Conservation (phyloP, 2,797 vertebrate genomes). For the Eleutherodactylus coqui region DNA sequence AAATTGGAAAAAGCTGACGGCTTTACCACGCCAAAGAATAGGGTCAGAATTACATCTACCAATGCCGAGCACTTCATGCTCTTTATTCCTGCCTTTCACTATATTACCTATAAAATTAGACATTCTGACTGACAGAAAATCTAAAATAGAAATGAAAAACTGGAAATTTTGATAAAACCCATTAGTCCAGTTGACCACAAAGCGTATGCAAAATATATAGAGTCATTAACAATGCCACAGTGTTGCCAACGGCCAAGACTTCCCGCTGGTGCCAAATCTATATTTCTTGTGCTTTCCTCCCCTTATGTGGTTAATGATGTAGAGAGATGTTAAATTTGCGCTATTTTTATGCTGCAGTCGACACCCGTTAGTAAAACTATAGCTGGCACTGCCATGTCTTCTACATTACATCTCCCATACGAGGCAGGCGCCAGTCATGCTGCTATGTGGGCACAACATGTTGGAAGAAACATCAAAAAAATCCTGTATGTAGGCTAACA, state of each 20-base stretch:
- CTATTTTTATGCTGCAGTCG: background rate
- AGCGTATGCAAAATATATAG: background rate
- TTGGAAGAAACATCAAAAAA: background rate
- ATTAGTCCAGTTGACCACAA: slow-evolving; percentile 13
- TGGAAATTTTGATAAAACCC: slow-evolving; percentile 33
- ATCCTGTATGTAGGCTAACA: too few relatives aligned
- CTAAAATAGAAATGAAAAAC: slow-evolving; percentile 19
- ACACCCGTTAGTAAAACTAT: background rate
- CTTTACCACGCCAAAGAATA: background rate
- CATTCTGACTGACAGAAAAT: slow-evolving; percentile 30
- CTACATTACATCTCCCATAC: background rate
- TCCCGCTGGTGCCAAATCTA: background rate
- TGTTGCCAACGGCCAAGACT: background rate
- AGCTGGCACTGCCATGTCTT: background rate
- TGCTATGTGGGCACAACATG: background rate
- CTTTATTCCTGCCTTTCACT: slow-evolving; percentile 7
- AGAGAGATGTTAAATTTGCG: background rate
- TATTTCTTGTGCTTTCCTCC: background rate
- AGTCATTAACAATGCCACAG: slow-evolving; percentile 31
- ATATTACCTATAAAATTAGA: slow-evolving; percentile 27
- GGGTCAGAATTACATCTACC: background rate
- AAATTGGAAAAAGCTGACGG: slow-evolving; percentile 17
- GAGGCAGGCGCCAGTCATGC: background rate
- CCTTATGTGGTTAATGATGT: background rate
- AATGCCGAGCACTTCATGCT: slow-evolving; percentile 7